phyloP scores from a whole-genome alignment of 1,140 invertebrate species.

The Scaptomyza graminum region DNA sequence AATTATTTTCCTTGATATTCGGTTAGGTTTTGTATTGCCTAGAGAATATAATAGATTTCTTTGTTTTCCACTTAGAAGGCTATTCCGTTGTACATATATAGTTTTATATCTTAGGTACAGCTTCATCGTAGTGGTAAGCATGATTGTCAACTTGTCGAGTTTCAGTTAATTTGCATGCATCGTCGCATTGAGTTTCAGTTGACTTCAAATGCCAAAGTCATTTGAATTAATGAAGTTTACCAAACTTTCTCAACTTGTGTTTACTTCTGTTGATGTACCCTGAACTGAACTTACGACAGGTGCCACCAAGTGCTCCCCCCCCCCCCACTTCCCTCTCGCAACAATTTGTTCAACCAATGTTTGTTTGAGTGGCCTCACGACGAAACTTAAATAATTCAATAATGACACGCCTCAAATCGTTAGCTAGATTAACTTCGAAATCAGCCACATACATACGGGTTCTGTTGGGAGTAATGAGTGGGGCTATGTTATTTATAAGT shows the following conservation, averaged over 20 bases:
- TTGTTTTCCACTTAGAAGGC: no score
- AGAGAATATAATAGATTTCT: no score
- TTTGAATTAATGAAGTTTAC: conserved; percentile 65
- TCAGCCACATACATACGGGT: conserved; percentile 29
- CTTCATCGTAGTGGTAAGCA: conserved; percentile 2
- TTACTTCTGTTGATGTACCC: background rate
- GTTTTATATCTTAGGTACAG: background rate
- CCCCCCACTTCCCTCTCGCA: conserved; percentile 23
- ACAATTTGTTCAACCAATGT: conserved; percentile 23
- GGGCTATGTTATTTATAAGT: conserved; percentile 70
- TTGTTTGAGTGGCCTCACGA: conserved; percentile 32
- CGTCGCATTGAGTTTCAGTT: conserved; percentile 24
- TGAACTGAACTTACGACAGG: background rate
- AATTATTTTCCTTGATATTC: no score
- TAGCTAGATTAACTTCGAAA: background rate
- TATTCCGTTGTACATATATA: no score
- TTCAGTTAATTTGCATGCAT: conserved; percentile 43
- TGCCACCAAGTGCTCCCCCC: no score
- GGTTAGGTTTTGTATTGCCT: no score
- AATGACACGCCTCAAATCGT: conserved; percentile 52
- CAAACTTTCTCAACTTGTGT: conserved; percentile 49
- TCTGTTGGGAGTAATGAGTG: conserved; percentile 61
- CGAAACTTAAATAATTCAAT: conserved; percentile 71
- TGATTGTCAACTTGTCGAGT: conserved; percentile 20
- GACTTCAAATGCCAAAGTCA: conserved; percentile 37